Evolutionary conservation across 2,888 invertebrate species (phyloP).

Genomic region (Vesta saturnalis): DNA sequence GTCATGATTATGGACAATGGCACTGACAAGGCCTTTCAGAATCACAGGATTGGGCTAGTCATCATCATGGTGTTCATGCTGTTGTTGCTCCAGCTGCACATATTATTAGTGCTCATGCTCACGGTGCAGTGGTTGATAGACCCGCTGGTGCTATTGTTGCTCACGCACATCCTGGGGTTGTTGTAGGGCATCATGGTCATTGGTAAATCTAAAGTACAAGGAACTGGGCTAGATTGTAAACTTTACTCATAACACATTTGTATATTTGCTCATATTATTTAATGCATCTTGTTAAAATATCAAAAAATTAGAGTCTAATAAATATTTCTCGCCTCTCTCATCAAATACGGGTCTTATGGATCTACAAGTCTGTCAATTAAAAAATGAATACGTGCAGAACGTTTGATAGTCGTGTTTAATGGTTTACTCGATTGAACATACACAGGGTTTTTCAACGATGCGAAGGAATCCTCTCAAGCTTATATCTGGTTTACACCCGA

Average conservation of each 20-base stretch:
- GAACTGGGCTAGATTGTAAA: neutral
- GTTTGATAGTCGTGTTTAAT: too few species aligned
- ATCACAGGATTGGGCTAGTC: constrained; percentile 32
- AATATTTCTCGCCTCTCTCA: neutral
- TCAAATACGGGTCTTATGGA: too few species aligned
- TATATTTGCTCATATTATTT: constrained; percentile 27
- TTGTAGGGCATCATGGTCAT: constrained; percentile 48
- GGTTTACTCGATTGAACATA: too few species aligned
- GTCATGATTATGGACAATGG: constrained; percentile 37
- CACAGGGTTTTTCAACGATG: too few species aligned
- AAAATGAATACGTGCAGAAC: too few species aligned
- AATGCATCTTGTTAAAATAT: constrained; percentile 23
- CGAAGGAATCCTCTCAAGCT: too few species aligned
- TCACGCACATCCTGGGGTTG: constrained; percentile 52
- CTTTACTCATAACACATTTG: constrained; percentile 17
- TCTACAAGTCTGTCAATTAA: too few species aligned
- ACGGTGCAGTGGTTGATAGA: constrained; percentile 43
- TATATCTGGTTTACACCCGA: too few species aligned
- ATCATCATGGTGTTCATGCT: constrained; percentile 28
- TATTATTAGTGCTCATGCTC: constrained; percentile 29
- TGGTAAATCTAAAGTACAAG: constrained; percentile 38
- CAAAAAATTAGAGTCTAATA: constrained; percentile 14
- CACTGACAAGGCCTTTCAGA: constrained; percentile 38
- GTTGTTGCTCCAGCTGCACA: constrained; percentile 22
- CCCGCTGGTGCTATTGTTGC: constrained; percentile 53